Evolutionary conservation across 2,797 vertebrate genomes (phyloP).

Genomic region (Cuculus canorus): DNA sequence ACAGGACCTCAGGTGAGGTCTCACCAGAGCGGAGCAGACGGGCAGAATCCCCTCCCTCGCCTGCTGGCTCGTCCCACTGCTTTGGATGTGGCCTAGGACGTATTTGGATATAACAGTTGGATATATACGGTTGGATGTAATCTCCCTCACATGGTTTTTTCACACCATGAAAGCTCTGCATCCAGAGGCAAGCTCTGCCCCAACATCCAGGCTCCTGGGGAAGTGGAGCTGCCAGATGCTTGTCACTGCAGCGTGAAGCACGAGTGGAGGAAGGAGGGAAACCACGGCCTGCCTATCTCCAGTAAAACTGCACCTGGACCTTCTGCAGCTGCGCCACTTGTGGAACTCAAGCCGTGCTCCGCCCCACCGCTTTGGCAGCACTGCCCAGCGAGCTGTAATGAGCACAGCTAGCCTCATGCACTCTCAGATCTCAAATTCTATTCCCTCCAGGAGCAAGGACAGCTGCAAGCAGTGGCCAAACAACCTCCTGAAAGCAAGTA

Average conservation of each 20-base stretch:
- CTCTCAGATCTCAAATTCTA: background rate
- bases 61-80: no score
- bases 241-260: background rate
- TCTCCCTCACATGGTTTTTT: background rate
- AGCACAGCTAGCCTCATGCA: background rate
- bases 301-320: background rate
- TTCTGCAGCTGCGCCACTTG: background rate
- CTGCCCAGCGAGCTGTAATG: background rate
- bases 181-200: background rate
- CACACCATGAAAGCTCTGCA: accelerated
- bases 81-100: no score
- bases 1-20: no score
- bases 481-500: background rate
- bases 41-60: no score
- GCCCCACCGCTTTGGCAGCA: background rate
- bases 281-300: background rate
- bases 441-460: background rate
- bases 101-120: no score
- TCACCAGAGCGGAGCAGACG: no score
- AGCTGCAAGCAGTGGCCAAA: background rate
- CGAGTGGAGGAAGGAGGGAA: background rate
- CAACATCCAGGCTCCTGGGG: accelerated
- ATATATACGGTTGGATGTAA: background rate
- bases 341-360: accelerated
- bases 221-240: background rate